phyloP scores from a whole-genome alignment of 2,797 vertebrate species.

The Leptoclinus maculatus region DNA sequence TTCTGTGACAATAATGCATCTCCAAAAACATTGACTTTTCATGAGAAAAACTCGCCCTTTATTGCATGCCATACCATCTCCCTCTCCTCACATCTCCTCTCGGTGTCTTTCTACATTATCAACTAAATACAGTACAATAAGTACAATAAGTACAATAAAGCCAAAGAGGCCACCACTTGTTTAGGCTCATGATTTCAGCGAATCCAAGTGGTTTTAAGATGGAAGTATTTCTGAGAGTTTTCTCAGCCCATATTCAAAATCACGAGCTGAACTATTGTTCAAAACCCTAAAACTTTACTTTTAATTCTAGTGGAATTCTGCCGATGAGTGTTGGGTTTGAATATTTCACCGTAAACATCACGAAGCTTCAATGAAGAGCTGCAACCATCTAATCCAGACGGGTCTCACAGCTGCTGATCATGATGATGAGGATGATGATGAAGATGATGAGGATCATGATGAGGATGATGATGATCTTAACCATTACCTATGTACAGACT shows the following conservation, averaged over 20 bases:
- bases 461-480: slow-evolving; percentile 3
- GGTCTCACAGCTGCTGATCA: neutral
- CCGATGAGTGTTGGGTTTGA: neutral
- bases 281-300: neutral
- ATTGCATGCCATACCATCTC: neutral
- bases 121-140: no score
- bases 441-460: no score
- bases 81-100: neutral
- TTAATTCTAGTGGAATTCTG: neutral
- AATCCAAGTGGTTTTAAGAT: neutral
- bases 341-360: neutral
- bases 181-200: neutral
- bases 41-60: neutral
- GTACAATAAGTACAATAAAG: no score
- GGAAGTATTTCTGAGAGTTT: neutral
- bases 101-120: neutral
- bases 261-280: neutral
- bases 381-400: neutral
- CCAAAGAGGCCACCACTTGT: neutral
- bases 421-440: neutral
- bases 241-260: neutral
- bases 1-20: neutral
- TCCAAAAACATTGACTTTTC: neutral
- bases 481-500: slow-evolving; percentile 4
- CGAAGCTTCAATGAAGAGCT: neutral